Percentiles rank a stretch among this genome's conserved stretches.
Conservation (phyloP, 2,888 invertebrate genomes). For the Mythimna vitellina region DNA sequence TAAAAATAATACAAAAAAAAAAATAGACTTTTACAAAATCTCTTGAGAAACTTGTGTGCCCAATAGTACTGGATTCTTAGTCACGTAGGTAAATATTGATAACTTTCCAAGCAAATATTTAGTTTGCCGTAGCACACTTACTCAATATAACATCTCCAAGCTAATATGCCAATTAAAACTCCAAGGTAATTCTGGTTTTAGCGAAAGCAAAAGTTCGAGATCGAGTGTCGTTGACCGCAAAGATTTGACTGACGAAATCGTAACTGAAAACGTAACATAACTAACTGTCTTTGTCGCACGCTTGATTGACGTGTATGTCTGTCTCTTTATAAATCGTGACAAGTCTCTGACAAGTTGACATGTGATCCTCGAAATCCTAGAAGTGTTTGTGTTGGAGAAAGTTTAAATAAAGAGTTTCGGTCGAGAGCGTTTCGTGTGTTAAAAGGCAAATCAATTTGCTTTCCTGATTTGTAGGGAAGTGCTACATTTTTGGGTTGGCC, state of each 20-base stretch:
- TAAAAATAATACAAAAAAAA: conserved; percentile 19
- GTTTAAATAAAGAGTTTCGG: conserved; percentile 80
- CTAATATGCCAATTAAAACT: conserved; percentile 63
- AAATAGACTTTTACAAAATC: conserved; percentile 35
- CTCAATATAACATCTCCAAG: conserved; percentile 28
- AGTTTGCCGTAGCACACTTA: conserved; percentile 34
- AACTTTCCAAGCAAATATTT: conserved; percentile 49
- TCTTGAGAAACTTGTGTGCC: conserved; percentile 47
- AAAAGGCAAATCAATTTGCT: conserved; percentile 66
- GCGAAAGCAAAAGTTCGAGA: conserved; percentile 80
- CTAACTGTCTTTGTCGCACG: conserved; percentile 60
- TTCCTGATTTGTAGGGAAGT: conserved; percentile 52
- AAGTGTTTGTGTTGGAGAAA: conserved; percentile 78
- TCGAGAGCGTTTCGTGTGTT: conserved; percentile 70
- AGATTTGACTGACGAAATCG: conserved; percentile 71
- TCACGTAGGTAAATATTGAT: conserved; percentile 54
- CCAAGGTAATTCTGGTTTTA: conserved; percentile 65
- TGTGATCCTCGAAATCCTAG: conserved; percentile 75
- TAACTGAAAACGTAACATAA: conserved; percentile 64
- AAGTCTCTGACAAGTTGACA: conserved; percentile 70
- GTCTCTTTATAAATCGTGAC: conserved; percentile 64
- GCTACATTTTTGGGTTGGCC: conserved; percentile 40
- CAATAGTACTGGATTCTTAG: conserved; percentile 41
- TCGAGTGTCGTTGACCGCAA: conserved; percentile 75
- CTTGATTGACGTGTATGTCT: conserved; percentile 55